phyloP scores from a whole-genome alignment of 2,797 vertebrate genomes.

The Saxicola maurus region DNA sequence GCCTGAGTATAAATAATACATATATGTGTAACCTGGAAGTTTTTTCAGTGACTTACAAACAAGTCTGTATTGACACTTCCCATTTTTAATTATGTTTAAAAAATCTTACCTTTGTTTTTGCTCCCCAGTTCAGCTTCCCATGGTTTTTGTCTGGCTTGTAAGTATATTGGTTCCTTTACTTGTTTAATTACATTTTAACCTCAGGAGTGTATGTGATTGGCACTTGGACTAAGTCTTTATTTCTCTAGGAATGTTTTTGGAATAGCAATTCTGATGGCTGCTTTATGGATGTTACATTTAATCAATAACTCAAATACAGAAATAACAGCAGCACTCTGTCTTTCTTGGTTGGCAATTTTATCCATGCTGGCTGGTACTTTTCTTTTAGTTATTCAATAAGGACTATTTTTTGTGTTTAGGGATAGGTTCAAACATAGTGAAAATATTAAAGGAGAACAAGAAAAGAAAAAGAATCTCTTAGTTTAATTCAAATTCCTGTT shows the following conservation, averaged over 20 bases:
- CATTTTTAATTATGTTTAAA: neutral
- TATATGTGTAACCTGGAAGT: neutral
- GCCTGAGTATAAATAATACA: neutral
- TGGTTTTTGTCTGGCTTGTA: conserved; percentile 8
- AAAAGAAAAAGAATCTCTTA: neutral
- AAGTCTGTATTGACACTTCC: neutral
- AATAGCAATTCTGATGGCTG: conserved; percentile 24
- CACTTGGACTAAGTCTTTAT: conserved; percentile 1
- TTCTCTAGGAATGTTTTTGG: conserved; percentile 5
- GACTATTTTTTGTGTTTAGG: neutral
- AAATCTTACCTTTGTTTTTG: neutral
- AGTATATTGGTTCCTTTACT: neutral
- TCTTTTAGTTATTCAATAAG: neutral
- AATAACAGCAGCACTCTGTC: neutral
- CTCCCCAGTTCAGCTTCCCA: neutral
- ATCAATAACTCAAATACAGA: conserved; percentile 46
- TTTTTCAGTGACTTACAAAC: neutral
- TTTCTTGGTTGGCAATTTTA: neutral
- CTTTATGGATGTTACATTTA: neutral
- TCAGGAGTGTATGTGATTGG: conserved; percentile 10
- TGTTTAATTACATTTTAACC: conserved; percentile 46
- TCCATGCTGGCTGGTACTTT: neutral
- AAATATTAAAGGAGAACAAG: neutral
- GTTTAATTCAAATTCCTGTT: neutral
- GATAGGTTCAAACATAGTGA: neutral